Conservation (phyloP, 64 coral and sea anemone genomes). For the Platygyra sinensis region DNA sequence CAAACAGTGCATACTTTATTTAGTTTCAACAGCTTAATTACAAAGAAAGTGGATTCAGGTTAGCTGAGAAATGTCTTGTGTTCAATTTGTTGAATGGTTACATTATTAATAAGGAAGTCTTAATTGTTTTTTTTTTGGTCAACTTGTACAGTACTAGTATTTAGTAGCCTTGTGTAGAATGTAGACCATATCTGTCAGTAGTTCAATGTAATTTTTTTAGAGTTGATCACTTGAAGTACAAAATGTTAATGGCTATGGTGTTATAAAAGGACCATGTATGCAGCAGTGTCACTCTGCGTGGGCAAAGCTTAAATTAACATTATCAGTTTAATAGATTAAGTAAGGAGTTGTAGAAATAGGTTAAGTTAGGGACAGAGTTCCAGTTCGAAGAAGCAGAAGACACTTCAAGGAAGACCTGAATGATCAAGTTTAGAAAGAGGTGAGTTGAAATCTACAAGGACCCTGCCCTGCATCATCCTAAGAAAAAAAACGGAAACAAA, state of each 20-base stretch:
- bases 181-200: too few species aligned
- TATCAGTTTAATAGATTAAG: background rate
- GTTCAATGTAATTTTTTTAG: too few species aligned
- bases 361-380: background rate
- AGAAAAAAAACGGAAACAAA: background rate
- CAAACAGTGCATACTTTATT: constrained; percentile 32
- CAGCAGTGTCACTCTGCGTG: constrained; percentile 10
- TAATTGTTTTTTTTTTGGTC: background rate
- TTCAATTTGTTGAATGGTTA: background rate
- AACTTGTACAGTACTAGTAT: too few species aligned
- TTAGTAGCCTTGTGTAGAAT: too few species aligned
- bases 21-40: background rate
- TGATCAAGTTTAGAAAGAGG: background rate
- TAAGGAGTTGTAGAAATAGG: background rate
- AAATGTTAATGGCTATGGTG: background rate
- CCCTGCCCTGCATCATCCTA: background rate
- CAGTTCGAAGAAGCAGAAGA: background rate
- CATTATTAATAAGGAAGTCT: background rate
- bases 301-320: background rate
- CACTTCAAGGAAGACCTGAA: background rate
- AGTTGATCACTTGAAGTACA: too few species aligned
- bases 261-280: constrained; percentile 7
- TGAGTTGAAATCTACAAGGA: background rate
- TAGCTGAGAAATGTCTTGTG: too few species aligned
- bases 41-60: background rate